A percentile compares a stretch with the other conserved stretches of the same genome.
Conservation (phyloP, 2,113 vertebrate genomes). For the Rhombomys opimus region DNA sequence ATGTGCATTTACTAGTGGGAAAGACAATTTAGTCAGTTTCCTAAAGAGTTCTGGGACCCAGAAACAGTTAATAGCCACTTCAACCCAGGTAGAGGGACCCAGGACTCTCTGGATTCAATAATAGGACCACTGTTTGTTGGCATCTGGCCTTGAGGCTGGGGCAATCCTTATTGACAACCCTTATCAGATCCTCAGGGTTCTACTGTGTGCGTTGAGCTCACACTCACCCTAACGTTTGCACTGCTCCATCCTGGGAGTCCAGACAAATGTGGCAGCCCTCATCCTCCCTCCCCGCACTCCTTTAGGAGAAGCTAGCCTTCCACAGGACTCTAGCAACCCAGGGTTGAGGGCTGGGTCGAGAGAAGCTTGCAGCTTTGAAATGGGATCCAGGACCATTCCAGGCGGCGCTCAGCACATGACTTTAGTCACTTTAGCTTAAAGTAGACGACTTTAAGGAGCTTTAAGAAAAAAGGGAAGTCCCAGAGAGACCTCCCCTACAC, state of each 20-base stretch:
- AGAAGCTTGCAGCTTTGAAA: background rate
- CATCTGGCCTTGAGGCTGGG: conserved; percentile 5
- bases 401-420: background rate
- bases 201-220: background rate
- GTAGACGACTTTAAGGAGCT: background rate
- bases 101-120: background rate
- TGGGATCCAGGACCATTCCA: background rate
- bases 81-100: background rate
- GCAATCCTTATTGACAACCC: background rate
- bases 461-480: background rate
- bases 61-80: background rate
- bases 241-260: background rate
- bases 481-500: background rate
- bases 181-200: background rate
- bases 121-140: background rate
- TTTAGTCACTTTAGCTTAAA: background rate
- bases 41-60: background rate
- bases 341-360: background rate
- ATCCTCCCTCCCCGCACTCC: background rate
- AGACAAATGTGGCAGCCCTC: background rate
- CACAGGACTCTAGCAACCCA: background rate
- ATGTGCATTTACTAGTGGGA: background rate
- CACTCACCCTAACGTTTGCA: too few species aligned
- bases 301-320: background rate
- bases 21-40: conserved; percentile 11